These are phyloP conservation scores for Calameuta idolon DNA, from an alignment of 2,888 invertebrate genomes.

Conservation along the genomic window DNA sequence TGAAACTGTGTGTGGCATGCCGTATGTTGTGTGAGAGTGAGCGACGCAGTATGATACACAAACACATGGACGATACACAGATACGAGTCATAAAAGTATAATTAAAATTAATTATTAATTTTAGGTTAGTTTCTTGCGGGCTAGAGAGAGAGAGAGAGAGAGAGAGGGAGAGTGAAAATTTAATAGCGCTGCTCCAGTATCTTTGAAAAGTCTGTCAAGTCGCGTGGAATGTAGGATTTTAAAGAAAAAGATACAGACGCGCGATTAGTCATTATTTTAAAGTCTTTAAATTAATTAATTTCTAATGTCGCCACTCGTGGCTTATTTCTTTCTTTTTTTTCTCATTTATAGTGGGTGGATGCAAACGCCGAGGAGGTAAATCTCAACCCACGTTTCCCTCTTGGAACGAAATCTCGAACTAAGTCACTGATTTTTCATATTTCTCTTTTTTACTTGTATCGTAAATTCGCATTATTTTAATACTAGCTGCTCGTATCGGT, in stretches of 20 bases:
- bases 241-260: too few species aligned
- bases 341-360: slow-evolving; percentile 75
- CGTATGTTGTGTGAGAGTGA: slow-evolving; percentile 14
- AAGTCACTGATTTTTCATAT: slow-evolving; percentile 31
- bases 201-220: too few species aligned
- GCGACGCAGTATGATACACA: too few species aligned
- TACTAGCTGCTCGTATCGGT: neutral
- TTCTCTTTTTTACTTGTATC: neutral
- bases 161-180: too few species aligned
- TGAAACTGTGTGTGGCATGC: neutral
- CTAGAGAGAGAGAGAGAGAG: too few species aligned
- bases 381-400: slow-evolving; percentile 37
- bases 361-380: slow-evolving; percentile 77
- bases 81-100: neutral
- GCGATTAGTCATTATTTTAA: too few species aligned
- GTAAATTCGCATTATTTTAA: neutral
- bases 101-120: too few species aligned
- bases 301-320: slow-evolving; percentile 37
- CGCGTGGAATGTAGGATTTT: too few species aligned
- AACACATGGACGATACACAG: slow-evolving; percentile 6
- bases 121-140: too few species aligned
- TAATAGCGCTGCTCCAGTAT: too few species aligned
- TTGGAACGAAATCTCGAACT: slow-evolving; percentile 38
- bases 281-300: slow-evolving; percentile 10
- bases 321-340: slow-evolving; percentile 38